A percentile compares a stretch with the other conserved stretches of the same genome.
phyloP scores from a whole-genome alignment of 2,888 invertebrate species.

The Clunio marinus region DNA sequence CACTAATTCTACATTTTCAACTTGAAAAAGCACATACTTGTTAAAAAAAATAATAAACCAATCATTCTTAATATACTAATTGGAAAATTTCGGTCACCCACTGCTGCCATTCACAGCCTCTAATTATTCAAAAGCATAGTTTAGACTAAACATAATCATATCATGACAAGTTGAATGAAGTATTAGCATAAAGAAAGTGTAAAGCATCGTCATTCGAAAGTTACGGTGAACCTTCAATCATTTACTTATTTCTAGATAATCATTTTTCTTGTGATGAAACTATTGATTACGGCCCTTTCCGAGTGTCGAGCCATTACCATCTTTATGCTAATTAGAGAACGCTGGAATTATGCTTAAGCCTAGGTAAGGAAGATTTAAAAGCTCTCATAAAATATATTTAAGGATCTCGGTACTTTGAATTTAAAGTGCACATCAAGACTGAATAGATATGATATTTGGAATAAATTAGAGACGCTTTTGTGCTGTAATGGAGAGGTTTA shows the following conservation, averaged over 20 bases:
- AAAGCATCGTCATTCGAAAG: neutral
- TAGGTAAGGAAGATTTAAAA: constrained; percentile 15
- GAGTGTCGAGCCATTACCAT: neutral
- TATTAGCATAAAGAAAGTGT: constrained; percentile 8
- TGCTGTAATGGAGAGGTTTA: neutral
- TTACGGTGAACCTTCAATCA: too few relatives aligned
- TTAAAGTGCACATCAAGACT: constrained; percentile 24
- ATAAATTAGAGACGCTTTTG: constrained; percentile 19
- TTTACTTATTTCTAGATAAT: too few relatives aligned
- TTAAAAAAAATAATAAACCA: too few relatives aligned
- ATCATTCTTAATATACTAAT: too few relatives aligned
- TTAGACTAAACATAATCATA: constrained; percentile 13
- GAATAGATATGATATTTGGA: neutral
- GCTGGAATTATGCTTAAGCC: constrained; percentile 7
- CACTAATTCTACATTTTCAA: too few relatives aligned
- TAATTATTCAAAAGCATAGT: constrained; percentile 26
- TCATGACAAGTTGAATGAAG: constrained; percentile 16
- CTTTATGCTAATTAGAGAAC: constrained; percentile 18
- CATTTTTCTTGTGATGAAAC: neutral
- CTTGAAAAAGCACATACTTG: too few relatives aligned
- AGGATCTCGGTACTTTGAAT: constrained; percentile 1
- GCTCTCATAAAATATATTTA: constrained; percentile 12
- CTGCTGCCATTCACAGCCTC: neutral
- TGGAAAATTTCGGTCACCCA: too few relatives aligned
- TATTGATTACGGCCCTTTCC: neutral